phyloP scores from a whole-genome alignment of 2,797 vertebrate species.

The Leucoraja ocellata region DNA sequence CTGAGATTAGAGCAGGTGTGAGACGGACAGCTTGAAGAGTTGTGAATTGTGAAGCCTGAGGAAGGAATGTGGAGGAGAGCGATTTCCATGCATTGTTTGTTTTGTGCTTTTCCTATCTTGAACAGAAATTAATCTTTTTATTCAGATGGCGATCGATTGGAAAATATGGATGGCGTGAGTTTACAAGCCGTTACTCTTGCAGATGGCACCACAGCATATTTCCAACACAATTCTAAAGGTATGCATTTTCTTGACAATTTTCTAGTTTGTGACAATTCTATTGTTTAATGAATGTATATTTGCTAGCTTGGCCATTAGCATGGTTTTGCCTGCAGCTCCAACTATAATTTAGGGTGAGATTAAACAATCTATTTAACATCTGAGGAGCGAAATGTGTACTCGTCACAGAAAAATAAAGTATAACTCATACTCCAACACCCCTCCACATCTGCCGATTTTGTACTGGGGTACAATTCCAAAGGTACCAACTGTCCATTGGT shows the following conservation, averaged over 20 bases:
- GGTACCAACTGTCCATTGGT: too few species aligned
- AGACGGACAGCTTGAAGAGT: too few species aligned
- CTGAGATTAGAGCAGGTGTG: too few species aligned
- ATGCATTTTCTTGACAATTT: slow-evolving; percentile 39
- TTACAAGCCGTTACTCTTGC: slow-evolving; percentile 92
- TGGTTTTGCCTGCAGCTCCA: neutral
- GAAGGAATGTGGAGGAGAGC: too few species aligned
- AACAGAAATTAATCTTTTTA: neutral
- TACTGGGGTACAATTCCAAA: neutral
- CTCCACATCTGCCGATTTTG: neutral
- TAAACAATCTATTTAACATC: neutral
- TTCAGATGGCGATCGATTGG: slow-evolving; percentile 86
- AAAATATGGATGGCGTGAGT: slow-evolving; percentile 92
- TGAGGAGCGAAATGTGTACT: neutral
- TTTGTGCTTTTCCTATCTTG: neutral
- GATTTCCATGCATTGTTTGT: neutral
- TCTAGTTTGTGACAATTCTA: neutral
- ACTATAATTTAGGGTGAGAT: neutral
- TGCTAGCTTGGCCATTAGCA: neutral
- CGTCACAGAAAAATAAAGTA: neutral
- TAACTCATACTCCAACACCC: neutral
- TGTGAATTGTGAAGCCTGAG: too few species aligned
- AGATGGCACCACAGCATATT: slow-evolving; percentile 96
- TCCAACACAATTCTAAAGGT: slow-evolving; percentile 93
- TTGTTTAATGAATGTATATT: neutral